Conservation (phyloP, 2,113 vertebrate species). For the Onychostruthus taczanowskii region DNA sequence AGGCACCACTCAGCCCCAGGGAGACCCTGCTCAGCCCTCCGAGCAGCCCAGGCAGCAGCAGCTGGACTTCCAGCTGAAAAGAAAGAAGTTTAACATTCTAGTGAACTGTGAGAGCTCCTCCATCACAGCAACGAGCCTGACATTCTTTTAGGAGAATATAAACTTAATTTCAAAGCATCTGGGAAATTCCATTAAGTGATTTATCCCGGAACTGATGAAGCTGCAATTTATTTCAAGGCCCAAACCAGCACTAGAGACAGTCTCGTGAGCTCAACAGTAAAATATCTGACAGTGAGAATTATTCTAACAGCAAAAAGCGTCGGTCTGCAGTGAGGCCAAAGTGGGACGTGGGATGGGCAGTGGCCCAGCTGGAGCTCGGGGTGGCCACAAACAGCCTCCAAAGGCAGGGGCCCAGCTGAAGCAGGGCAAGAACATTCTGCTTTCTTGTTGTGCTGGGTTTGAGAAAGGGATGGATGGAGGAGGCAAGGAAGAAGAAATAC, state of each 20-base stretch:
- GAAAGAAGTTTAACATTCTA: neutral
- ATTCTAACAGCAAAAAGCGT: neutral
- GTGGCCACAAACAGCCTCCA: neutral
- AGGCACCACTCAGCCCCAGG: neutral
- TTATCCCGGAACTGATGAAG: constrained; percentile 59
- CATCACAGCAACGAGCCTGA: neutral
- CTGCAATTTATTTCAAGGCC: constrained; percentile 50
- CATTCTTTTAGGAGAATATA: neutral
- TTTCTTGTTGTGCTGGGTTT: neutral
- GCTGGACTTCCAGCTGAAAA: neutral
- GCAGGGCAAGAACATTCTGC: neutral
- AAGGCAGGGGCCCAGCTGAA: neutral
- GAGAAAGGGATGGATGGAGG: neutral
- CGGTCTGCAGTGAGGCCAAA: neutral
- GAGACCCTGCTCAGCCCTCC: neutral
- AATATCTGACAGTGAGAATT: constrained; percentile 32
- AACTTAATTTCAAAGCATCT: constrained; percentile 45
- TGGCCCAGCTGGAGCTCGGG: neutral
- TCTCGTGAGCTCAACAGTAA: constrained; percentile 22
- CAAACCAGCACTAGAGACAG: constrained; percentile 7
- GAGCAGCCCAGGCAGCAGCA: neutral
- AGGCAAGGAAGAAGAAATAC: neutral
- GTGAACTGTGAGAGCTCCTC: neutral
- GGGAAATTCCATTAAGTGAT: constrained; percentile 49
- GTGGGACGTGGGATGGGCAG: neutral